phyloP scores from a whole-genome alignment of 2,797 vertebrate genomes.

The Eupleurogrammus muticus region DNA sequence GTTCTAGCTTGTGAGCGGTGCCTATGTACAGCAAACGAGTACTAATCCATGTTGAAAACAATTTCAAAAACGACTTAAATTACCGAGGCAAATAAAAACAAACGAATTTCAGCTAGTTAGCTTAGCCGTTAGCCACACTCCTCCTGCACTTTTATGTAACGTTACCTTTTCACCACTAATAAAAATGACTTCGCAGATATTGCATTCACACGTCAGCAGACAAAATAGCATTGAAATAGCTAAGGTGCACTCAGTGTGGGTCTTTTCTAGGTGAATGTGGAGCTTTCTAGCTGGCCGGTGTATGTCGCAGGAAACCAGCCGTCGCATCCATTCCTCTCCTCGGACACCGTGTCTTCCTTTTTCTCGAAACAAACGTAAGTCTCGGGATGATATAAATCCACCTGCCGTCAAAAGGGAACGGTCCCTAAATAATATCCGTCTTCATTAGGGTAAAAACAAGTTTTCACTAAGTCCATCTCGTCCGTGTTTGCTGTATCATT shows the following conservation, averaged over 20 bases:
- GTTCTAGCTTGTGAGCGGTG: not conserved
- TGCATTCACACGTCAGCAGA: not conserved
- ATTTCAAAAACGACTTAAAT: not conserved
- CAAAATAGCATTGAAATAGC: not conserved
- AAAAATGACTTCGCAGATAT: not conserved
- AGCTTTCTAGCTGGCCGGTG: conserved; percentile 64
- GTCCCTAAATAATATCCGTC: conserved; percentile 39
- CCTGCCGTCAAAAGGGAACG: conserved; percentile 4
- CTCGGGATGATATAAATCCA: not conserved
- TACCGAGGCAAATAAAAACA: conserved; percentile 32
- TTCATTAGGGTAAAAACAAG: conserved; percentile 37
- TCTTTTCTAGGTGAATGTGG: conserved; percentile 15
- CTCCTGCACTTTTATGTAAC: conserved; percentile 22
- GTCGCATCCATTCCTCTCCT: conserved; percentile 71
- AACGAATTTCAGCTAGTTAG: conserved; percentile 62
- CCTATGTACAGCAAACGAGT: not conserved
- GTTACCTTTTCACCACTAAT: not conserved
- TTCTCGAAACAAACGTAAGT: not conserved
- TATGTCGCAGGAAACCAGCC: conserved; percentile 74
- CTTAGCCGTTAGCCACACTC: conserved; percentile 52
- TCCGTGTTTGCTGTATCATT: conserved; percentile 85
- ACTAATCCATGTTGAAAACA: not conserved
- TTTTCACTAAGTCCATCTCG: conserved; percentile 56
- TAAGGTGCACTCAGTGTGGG: conserved; percentile 1
- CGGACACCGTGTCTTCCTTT: conserved; percentile 55